These are phyloP conservation scores for Rhingia rostrata DNA, from an alignment of 2,888 invertebrate genomes.

Conservation along the genomic window DNA sequence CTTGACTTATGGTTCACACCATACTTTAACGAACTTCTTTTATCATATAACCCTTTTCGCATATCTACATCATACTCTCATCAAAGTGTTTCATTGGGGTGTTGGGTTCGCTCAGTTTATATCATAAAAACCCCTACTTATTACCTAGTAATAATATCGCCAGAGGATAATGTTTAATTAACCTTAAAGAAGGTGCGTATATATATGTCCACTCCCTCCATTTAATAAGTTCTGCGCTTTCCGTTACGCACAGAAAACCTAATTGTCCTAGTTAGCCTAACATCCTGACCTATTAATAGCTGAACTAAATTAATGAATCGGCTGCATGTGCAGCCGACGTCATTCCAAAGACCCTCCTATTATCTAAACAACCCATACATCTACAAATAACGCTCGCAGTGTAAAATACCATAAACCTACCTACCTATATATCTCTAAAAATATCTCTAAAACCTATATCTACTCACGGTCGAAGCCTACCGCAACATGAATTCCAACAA, in stretches of 20 bases:
- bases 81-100: no score
- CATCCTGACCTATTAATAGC: constrained; percentile 62
- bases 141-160: neutral
- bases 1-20: neutral
- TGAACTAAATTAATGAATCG: constrained; percentile 50
- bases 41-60: no score
- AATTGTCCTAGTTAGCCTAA: constrained; percentile 65
- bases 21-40: no score
- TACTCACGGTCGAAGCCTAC: constrained; percentile 47
- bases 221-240: constrained; percentile 20
- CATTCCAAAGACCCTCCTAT: neutral
- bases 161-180: neutral
- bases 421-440: constrained; percentile 40
- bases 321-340: constrained; percentile 21
- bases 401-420: neutral
- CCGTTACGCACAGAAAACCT: constrained; percentile 44
- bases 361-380: constrained; percentile 43
- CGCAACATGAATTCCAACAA: constrained; percentile 31
- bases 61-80: no score
- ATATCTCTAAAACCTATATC: constrained; percentile 48
- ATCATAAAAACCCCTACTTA: neutral
- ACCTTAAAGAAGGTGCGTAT: neutral
- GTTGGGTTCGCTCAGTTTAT: no score
- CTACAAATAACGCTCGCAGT: neutral
- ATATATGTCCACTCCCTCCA: constrained; percentile 4